Conservation (phyloP, 1,140 invertebrate genomes). For the Cyclargus thomasi region DNA sequence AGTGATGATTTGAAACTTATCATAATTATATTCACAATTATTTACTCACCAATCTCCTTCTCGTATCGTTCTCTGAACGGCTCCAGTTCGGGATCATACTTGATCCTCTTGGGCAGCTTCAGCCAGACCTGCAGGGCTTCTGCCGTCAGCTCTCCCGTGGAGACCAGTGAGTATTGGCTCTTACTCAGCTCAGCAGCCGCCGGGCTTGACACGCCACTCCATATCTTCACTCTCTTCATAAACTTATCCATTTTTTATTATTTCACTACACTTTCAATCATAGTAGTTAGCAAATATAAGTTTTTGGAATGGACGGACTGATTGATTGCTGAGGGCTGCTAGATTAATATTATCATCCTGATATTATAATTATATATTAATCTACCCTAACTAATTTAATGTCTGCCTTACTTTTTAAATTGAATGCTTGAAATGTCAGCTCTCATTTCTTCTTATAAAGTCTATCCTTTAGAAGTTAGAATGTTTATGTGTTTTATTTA, state of each 20-base stretch:
- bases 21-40: too few species aligned
- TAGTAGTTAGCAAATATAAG: background rate
- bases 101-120: slow-evolving; percentile 78
- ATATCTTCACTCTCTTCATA: slow-evolving; percentile 42
- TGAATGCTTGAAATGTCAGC: too few species aligned
- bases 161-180: slow-evolving; percentile 67
- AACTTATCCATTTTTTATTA: slow-evolving; percentile 40
- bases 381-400: too few species aligned
- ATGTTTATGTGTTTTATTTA: too few species aligned
- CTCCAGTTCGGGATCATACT: slow-evolving; percentile 78
- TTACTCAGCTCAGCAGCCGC: slow-evolving; percentile 38
- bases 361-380: too few species aligned
- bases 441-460: too few species aligned
- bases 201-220: slow-evolving; percentile 41
- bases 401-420: too few species aligned
- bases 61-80: slow-evolving; percentile 78
- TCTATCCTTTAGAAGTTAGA: too few species aligned
- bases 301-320: too few species aligned
- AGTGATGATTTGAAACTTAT: too few species aligned
- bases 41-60: slow-evolving; percentile 70
- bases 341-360: background rate
- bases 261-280: background rate
- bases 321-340: background rate
- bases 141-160: slow-evolving; percentile 75
- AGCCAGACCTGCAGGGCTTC: slow-evolving; percentile 79